Percentiles rank a stretch among this genome's conserved stretches.
Conservation (phyloP, 2,113 vertebrate genomes). For the Pelecanoides urinatrix region DNA sequence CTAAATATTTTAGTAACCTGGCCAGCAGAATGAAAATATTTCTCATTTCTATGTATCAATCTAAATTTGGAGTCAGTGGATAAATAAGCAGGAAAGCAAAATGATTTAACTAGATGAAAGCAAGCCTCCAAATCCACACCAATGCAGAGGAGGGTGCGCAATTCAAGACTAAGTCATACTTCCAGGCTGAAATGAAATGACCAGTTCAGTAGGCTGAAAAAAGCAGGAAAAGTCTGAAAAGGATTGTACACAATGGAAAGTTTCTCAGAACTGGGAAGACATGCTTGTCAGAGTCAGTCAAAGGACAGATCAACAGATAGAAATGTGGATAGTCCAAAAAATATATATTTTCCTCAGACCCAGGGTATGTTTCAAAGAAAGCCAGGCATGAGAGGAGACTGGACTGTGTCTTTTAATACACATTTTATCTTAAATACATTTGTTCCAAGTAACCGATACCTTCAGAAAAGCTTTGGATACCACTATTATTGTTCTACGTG, state of each 20-base stretch:
- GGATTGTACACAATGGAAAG: not conserved
- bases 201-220: not conserved
- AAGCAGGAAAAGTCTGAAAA: not conserved
- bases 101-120: not conserved
- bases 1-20: not conserved
- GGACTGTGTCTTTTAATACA: not conserved
- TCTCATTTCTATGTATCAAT: not conserved
- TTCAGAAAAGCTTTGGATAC: not conserved
- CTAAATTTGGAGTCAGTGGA: not conserved
- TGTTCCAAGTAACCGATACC: not conserved
- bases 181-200: not conserved
- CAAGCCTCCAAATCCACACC: not conserved
- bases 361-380: not conserved
- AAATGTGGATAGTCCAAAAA: not conserved
- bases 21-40: not conserved
- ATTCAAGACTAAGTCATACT: accelerated
- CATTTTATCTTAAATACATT: not conserved
- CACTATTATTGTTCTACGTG: not conserved
- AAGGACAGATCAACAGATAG: not conserved
- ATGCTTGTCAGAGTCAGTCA: not conserved
- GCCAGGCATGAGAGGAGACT: not conserved
- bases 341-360: not conserved
- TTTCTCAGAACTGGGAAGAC: not conserved
- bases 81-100: not conserved
- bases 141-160: not conserved